Base-by-base conservation (phyloP, 2,113 vertebrate genomes). In the Phodopus roborovskii region DNA sequence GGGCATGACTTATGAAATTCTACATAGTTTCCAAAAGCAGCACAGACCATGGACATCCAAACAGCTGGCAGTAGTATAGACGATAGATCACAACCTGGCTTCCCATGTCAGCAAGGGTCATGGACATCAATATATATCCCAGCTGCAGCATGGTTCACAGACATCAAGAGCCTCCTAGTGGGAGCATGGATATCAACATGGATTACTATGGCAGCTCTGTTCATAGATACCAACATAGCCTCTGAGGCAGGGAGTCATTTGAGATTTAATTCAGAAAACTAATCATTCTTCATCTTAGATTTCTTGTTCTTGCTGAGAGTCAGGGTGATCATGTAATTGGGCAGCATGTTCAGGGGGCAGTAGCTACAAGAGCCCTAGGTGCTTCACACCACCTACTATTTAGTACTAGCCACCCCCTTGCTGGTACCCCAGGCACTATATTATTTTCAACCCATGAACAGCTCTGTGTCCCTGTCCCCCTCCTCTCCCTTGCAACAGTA, bases 391-490 rank as follows among this genome's bases (percentile, higher is more conserved):
- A 16, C 16, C 4, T 2, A 50, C 28, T 28, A 45, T 15, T 78
- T 7, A 78, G 7, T 53, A 30, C 48, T 36, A 78, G 48, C 16
- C 28, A 33, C 7, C 8, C 16, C 7, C 50, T 50, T 53, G 30
- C 30, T 50, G 33, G 17, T 79, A 53, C 16, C 30, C 33, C 48
- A 56, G 17, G 30, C 3, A 36, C 17, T 33, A 53, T 11, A 4
- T 74, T 74, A 33, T 53, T 78, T 53, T 9, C 16, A 53, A 48
- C 16, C 75, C 30, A 2, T 53, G 19, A 16, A 28, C 16, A 79
- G 3, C 17, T 11, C 39, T 45, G 73, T 7, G 2, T 42, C 7
- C 45, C 16, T 2, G 8, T 20, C 2, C 0, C 36, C 36, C 70
- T 36, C 16, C 10, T 53, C 8, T 5, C 7, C 7, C 7, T 4